Conservation (phyloP, 1,140 invertebrate genomes). For the Meloidogyne hapla region DNA sequence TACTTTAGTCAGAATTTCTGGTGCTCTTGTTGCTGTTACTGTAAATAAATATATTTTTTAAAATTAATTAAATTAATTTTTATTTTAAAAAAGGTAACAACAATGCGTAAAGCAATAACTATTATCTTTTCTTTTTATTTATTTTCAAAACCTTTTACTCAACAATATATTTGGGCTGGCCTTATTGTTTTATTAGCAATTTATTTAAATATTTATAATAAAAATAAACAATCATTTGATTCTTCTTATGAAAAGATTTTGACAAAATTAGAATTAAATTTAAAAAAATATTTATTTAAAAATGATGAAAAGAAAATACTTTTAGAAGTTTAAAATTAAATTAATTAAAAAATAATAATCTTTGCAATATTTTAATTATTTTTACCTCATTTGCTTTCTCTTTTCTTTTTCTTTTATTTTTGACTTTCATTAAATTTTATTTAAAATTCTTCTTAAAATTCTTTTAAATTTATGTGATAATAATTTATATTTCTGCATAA, state of each 20-base stretch:
- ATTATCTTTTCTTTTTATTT: slow-evolving; percentile 87
- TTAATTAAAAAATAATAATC: not conserved
- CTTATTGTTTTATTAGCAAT: slow-evolving; percentile 81
- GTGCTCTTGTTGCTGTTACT: slow-evolving; percentile 85
- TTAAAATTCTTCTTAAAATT: too few relatives aligned
- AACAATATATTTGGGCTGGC: slow-evolving; percentile 87
- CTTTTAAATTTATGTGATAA: too few relatives aligned
- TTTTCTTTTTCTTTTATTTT: too few relatives aligned
- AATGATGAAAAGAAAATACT: not conserved
- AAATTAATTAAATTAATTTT: not conserved
- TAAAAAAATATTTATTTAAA: not conserved
- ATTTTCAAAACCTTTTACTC: slow-evolving; percentile 88
- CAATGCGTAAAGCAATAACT: slow-evolving; percentile 80
- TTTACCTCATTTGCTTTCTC: too few relatives aligned
- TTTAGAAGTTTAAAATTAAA: slow-evolving; percentile 1
- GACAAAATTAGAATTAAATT: not conserved
- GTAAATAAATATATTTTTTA: slow-evolving; percentile 64
- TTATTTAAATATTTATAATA: slow-evolving; percentile 81
- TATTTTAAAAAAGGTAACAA: slow-evolving; percentile 50
- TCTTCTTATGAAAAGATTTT: slow-evolving; percentile 34
- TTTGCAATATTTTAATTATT: too few relatives aligned
- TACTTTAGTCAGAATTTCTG: slow-evolving; percentile 75
- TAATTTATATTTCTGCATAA: too few relatives aligned
- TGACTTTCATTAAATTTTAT: too few relatives aligned
- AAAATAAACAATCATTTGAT: slow-evolving; percentile 65